These are phyloP conservation scores for Acrocephalus scirpaceus DNA, from an alignment of 2,797 vertebrate species.

Conservation along the genomic window DNA sequence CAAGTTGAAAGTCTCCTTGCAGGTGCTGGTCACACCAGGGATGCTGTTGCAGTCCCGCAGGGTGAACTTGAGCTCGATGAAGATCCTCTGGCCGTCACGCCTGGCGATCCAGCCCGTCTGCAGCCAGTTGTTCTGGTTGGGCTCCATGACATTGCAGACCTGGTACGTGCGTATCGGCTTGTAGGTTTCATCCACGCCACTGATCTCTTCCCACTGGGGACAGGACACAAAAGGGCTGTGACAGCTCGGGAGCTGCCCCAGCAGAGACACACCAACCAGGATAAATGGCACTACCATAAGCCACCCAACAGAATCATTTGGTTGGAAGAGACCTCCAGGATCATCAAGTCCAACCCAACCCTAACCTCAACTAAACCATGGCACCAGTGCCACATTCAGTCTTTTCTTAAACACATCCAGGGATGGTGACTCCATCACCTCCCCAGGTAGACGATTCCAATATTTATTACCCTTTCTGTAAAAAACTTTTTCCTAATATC, in stretches of 20 bases:
- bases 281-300: not conserved
- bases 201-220: constrained; percentile 96
- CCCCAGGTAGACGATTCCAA: too few species aligned
- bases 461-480: too few species aligned
- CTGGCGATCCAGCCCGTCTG: constrained; percentile 93
- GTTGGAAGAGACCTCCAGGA: too few species aligned
- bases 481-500: too few species aligned
- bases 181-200: constrained; percentile 92
- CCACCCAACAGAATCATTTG: not conserved
- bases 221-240: not conserved
- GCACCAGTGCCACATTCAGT: too few species aligned
- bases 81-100: constrained; percentile 89
- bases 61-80: constrained; percentile 96
- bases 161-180: constrained; percentile 95
- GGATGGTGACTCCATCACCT: too few species aligned
- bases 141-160: constrained; percentile 96
- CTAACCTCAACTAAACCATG: too few species aligned
- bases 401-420: too few species aligned
- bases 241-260: not conserved
- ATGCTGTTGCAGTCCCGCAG: constrained; percentile 97
- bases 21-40: constrained; percentile 89
- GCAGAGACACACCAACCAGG: not conserved
- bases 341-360: too few species aligned
- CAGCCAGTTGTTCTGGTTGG: constrained; percentile 96
- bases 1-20: constrained; percentile 97